These are phyloP conservation scores for Ophiodon elongatus DNA, from an alignment of 2,113 vertebrate species.

Conservation along the genomic window DNA sequence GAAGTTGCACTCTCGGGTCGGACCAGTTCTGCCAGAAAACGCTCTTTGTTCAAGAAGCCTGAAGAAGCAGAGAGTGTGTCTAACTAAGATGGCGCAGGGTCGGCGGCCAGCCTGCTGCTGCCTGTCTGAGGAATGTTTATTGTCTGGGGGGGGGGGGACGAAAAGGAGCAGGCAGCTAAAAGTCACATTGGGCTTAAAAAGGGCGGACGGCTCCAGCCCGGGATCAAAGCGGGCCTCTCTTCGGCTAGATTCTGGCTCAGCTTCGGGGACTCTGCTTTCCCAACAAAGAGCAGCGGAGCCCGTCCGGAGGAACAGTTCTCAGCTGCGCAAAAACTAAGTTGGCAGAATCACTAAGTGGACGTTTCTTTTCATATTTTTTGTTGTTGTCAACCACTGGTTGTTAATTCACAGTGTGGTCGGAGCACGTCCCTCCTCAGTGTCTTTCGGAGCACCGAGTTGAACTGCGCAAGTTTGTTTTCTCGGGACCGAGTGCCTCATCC, in stretches of 20 bases:
- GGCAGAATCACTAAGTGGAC: constrained; percentile 8
- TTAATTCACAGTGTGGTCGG: constrained; percentile 25
- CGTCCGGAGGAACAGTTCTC: background rate
- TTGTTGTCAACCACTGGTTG: constrained; percentile 12
- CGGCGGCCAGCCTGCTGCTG: constrained; percentile 77
- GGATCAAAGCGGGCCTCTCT: background rate
- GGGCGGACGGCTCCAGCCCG: background rate
- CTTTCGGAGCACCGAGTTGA: background rate
- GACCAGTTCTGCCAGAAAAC: constrained; percentile 10
- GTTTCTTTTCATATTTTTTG: constrained; percentile 37
- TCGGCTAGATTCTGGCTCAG: background rate
- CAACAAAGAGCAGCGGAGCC: constrained; percentile 46
- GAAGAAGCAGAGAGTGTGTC: constrained; percentile 69
- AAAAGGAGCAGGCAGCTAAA: constrained; percentile 30
- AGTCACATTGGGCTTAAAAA: constrained; percentile 30
- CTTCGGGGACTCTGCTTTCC: background rate
- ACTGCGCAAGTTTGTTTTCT: background rate
- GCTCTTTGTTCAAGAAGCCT: constrained; percentile 80
- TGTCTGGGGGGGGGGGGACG: constrained; percentile 49
- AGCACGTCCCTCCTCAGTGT: background rate
- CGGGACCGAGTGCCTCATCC: background rate
- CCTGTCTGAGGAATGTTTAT: constrained; percentile 82
- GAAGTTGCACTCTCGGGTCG: constrained; percentile 18
- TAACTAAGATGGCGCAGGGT: constrained; percentile 89
- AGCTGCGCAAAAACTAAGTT: background rate